Evolutionary conservation across 1,140 invertebrate species (phyloP).

Genomic region (Cephus cinctus): DNA sequence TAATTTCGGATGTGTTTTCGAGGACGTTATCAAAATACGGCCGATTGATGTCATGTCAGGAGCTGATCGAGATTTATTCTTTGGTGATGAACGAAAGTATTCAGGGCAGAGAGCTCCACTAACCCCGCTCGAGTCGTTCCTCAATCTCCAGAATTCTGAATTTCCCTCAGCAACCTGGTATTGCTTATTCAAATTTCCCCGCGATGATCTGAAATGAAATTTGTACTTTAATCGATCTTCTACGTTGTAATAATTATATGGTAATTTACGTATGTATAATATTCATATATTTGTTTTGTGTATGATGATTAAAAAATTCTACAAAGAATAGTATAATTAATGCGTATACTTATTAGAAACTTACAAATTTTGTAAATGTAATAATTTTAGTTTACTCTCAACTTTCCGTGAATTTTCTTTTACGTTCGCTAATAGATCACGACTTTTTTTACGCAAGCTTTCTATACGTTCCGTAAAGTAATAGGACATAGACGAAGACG

Average conservation of each 20-base stretch:
- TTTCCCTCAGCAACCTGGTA: not conserved
- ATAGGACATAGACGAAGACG: too few relatives aligned
- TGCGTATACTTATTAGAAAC: too few relatives aligned
- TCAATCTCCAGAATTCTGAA: slow-evolving; percentile 19
- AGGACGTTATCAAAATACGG: slow-evolving; percentile 28
- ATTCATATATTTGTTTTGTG: not conserved
- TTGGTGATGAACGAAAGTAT: slow-evolving; percentile 4
- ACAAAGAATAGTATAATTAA: not conserved
- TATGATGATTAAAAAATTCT: not conserved
- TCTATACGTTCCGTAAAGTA: slow-evolving; percentile 14
- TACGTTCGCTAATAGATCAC: slow-evolving; percentile 13
- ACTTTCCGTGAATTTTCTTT: slow-evolving; percentile 17
- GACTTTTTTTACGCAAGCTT: slow-evolving; percentile 24
- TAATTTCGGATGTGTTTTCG: slow-evolving; percentile 23
- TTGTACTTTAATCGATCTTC: too few relatives aligned
- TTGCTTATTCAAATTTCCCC: slow-evolving; percentile 5
- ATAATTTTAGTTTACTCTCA: slow-evolving; percentile 20
- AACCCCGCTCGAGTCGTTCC: slow-evolving; percentile 28
- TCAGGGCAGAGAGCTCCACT: slow-evolving; percentile 17
- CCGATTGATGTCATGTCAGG: slow-evolving; percentile 19
- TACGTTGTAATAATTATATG: too few relatives aligned
- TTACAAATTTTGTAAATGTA: slow-evolving; percentile 17
- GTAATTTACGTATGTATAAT: not conserved
- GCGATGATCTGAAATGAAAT: slow-evolving; percentile 19
- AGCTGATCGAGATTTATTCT: slow-evolving; percentile 1